Base-by-base conservation (phyloP, 2,888 invertebrate genomes). In the Rhingia campestris region DNA sequence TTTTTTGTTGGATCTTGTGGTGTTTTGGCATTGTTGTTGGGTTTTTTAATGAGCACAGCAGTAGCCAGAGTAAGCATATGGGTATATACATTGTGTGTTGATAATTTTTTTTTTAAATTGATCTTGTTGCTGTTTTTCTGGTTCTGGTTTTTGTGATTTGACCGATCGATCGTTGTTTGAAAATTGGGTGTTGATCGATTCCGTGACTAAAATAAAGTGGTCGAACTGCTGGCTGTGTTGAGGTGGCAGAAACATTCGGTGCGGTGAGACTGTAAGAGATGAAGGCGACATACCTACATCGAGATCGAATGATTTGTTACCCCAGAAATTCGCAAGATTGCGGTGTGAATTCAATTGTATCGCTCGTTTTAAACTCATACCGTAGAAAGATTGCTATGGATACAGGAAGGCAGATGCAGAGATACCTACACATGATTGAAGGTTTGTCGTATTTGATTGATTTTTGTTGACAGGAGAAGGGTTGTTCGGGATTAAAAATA, bases 121-220 rank as follows among this genome's bases (percentile, higher is more conserved):
- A 12, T 51, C 32, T 59, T 51, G 37, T 47, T 54, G 47, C 30
- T 72, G 64, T 70, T 75, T 22, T 22, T 22, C n/a, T n/a, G n/a
- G n/a, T 74, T 70, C 51, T 47, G 66, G 39, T 72, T 72, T 66
- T 58, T 30, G 41, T 54, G 22, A 35, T 56, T 37, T 80, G 80
- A 69, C 67, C 69, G 69, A 63, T 75, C 49, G 66, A 63, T 63
- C 37, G 67, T n/a, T 69, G 67, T 63, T 80, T 45, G 49, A 37
- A 58, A 75, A 80, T 81, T 70, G 75, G 69, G 81, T 81, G 81
- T 81, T 81, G 81, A 81, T 81, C 64, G 75, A 81, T 70, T 64
- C 64, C 22, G 53, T 74, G 64, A 81, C 67, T 80, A 45, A 74
- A 81, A 63, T 74, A 58, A 69, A 81, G 51, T 67, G 49, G 51